Conservation (phyloP, 2,888 invertebrate species). For the Andrena flavipes region DNA sequence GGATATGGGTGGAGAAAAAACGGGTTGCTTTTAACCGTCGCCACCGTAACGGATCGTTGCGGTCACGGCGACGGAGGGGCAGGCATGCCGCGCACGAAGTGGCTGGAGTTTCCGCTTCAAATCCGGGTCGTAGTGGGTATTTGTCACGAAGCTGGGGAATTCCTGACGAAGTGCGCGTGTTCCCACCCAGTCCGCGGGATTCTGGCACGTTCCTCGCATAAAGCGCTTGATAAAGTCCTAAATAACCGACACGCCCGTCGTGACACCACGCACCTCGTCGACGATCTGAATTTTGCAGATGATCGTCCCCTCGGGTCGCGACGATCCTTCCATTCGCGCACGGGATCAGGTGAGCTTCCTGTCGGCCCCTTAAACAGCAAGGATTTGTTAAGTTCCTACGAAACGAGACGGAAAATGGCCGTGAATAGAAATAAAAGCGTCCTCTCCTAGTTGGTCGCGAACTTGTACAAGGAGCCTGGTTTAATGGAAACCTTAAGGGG, state of each 20-base stretch:
- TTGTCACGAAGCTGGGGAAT: slow-evolving; percentile 63
- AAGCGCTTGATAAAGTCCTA: slow-evolving; percentile 43
- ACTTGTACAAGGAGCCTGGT: not conserved
- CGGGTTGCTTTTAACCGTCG: slow-evolving; percentile 13
- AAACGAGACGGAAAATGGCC: slow-evolving; percentile 5
- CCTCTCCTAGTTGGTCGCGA: not conserved
- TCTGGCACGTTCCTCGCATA: slow-evolving; percentile 44
- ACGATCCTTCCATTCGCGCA: not conserved
- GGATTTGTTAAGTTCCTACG: slow-evolving; percentile 7
- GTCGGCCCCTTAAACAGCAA: not conserved
- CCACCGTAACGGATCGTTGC: slow-evolving; percentile 49
- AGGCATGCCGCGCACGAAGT: slow-evolving; percentile 43
- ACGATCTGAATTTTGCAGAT: slow-evolving; percentile 17
- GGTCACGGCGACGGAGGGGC: slow-evolving; percentile 37
- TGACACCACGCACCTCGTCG: not conserved
- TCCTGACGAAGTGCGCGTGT: slow-evolving; percentile 43
- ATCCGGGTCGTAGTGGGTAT: slow-evolving; percentile 59
- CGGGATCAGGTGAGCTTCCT: not conserved
- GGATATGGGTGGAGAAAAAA: slow-evolving; percentile 17
- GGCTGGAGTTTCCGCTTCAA: slow-evolving; percentile 52
- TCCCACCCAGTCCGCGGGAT: slow-evolving; percentile 32
- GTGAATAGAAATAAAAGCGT: not conserved
- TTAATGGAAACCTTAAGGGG: not conserved
- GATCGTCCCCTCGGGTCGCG: not conserved
- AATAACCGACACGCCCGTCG: slow-evolving; percentile 33